phyloP scores from a whole-genome alignment of 1,140 invertebrate species.

The Carcinoscorpius rotundicauda region DNA sequence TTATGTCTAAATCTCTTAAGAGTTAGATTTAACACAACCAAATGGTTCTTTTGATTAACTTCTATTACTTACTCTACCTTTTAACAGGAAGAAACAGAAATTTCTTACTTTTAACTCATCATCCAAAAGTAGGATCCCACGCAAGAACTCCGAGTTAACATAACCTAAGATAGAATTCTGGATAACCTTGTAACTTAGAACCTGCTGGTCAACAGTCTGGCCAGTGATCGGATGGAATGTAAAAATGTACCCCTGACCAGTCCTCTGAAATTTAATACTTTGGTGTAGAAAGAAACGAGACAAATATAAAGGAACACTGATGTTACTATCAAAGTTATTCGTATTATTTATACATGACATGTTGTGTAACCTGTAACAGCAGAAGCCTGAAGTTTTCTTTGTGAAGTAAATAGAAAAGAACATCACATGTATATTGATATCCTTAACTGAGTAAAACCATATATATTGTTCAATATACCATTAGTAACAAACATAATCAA shows the following conservation, averaged over 20 bases:
- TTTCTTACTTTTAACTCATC: slow-evolving; percentile 44
- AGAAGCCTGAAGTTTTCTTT: no score
- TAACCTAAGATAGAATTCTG: slow-evolving; percentile 58
- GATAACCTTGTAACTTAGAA: slow-evolving; percentile 54
- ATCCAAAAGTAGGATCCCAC: slow-evolving; percentile 63
- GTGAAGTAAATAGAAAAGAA: no score
- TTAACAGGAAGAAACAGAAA: slow-evolving; percentile 1
- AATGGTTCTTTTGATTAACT: no score
- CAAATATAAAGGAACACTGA: no score
- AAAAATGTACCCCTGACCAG: slow-evolving; percentile 57
- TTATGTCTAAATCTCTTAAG: no score
- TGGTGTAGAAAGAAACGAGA: no score
- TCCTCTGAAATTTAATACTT: slow-evolving; percentile 38
- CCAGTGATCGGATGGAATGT: slow-evolving; percentile 80
- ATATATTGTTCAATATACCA: no score
- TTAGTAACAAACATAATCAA: no score
- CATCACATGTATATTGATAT: no score
- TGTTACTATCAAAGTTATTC: slow-evolving; percentile 4
- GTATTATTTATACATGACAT: slow-evolving; percentile 13
- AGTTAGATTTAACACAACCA: no score
- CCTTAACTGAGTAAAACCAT: no score
- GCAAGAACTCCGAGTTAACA: slow-evolving; percentile 50
- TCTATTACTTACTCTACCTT: not conserved
- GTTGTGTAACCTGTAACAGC: no score
- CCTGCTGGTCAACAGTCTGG: slow-evolving; percentile 42